Evolutionary conservation across 2,888 invertebrate species (phyloP).

Genomic region (Tipula confusa): DNA sequence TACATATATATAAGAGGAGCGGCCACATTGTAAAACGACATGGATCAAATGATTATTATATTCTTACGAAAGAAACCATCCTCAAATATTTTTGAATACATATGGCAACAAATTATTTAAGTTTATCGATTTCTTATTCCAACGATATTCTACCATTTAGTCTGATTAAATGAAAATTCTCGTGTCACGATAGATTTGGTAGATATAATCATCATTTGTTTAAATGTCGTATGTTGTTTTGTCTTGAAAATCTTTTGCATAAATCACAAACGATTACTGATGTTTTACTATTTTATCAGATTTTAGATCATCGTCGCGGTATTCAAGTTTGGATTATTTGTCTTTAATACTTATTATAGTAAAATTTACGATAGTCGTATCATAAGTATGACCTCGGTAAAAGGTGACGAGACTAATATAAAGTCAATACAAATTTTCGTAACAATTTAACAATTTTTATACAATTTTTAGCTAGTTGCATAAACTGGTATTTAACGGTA

Average conservation of each 20-base stretch:
- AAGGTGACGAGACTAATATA: too few relatives aligned
- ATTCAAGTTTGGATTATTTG: neutral
- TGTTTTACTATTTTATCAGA: neutral
- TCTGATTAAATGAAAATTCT: neutral
- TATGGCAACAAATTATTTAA: neutral
- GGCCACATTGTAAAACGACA: neutral
- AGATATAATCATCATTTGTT: constrained; percentile 3
- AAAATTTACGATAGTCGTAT: too few relatives aligned
- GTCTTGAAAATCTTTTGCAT: neutral
- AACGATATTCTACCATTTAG: neutral
- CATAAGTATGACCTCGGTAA: too few relatives aligned
- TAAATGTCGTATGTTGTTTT: neutral
- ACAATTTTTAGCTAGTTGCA: too few relatives aligned
- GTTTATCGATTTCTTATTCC: neutral
- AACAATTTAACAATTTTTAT: too few relatives aligned
- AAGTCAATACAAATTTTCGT: too few relatives aligned
- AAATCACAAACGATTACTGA: neutral
- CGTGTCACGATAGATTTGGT: neutral
- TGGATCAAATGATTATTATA: neutral
- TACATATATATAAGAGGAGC: neutral
- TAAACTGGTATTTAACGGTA: too few relatives aligned
- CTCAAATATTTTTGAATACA: neutral
- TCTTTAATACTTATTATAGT: too few relatives aligned
- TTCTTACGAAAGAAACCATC: neutral
- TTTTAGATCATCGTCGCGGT: neutral